A percentile compares a stretch with the other conserved stretches of the same genome.
These are phyloP conservation scores for Bombylius discolor DNA, from an alignment of 2,888 invertebrate genomes.

Conservation along the genomic window DNA sequence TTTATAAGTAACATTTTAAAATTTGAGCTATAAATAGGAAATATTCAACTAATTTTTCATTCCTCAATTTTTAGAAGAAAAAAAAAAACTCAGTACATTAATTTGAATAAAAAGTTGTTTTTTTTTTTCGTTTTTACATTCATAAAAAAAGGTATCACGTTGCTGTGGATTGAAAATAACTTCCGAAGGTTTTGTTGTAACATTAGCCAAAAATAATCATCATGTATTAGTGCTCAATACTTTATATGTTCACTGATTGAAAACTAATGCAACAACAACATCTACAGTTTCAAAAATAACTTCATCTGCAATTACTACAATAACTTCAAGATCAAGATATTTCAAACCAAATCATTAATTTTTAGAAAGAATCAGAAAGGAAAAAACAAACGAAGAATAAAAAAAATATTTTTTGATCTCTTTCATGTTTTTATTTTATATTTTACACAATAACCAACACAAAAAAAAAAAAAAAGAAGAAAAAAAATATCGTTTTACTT, in stretches of 20 bases:
- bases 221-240: conserved; percentile 94
- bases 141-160: conserved; percentile 64
- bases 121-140: conserved; percentile 23
- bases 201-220: conserved; percentile 96
- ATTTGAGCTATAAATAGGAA: too few species aligned
- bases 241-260: conserved; percentile 77
- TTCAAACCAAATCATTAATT: conserved; percentile 18
- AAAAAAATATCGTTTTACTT: not conserved
- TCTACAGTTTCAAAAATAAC: too few species aligned
- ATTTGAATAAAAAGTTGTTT: not conserved
- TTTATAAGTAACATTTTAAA: too few species aligned
- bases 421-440: conserved; percentile 19
- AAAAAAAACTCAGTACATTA: not conserved
- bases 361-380: conserved; percentile 8
- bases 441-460: conserved; percentile 14
- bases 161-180: conserved; percentile 97
- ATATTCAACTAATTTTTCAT: too few species aligned
- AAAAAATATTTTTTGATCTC: conserved; percentile 19
- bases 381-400: conserved; percentile 15
- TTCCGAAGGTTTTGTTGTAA: conserved; percentile 89
- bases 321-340: conserved; percentile 13
- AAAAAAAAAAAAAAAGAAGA: conserved; percentile 11
- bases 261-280: conserved; percentile 22
- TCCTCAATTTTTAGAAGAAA: too few species aligned
- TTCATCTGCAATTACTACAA: too few species aligned